These are phyloP conservation scores for Neopipo cinnamomea DNA, from an alignment of 2,113 vertebrate species.

Conservation along the genomic window DNA sequence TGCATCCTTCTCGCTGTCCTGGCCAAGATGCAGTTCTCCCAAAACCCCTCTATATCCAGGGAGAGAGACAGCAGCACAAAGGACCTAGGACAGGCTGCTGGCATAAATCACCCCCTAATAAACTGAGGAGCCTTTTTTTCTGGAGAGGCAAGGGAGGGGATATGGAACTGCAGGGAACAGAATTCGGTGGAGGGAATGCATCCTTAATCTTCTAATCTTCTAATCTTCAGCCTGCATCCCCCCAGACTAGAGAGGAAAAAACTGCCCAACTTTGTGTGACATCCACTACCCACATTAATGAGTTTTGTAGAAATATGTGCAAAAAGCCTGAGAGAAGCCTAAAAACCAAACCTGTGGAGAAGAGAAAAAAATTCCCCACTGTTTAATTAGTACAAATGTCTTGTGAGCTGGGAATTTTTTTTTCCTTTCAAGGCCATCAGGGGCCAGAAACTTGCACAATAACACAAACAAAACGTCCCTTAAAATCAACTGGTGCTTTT, in stretches of 20 bases:
- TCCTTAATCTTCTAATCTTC: not conserved
- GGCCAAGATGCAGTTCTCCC: not conserved
- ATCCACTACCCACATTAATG: not conserved
- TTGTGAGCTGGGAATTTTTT: not conserved
- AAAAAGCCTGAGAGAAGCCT: conserved; percentile 10
- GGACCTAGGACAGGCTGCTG: not conserved
- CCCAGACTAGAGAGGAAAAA: not conserved
- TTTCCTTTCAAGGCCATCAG: not conserved
- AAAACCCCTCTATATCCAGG: not conserved
- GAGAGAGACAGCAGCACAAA: not conserved
- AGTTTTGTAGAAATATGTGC: not conserved
- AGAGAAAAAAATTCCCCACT: not conserved
- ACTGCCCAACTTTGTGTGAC: not conserved
- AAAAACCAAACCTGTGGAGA: not conserved
- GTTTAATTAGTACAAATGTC: conserved; percentile 43
- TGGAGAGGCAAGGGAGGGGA: not conserved
- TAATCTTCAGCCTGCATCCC: not conserved
- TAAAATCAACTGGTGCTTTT: conserved; percentile 43
- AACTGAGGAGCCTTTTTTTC: not conserved
- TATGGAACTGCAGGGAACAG: not conserved
- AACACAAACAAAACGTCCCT: conserved; percentile 42
- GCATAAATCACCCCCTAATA: not conserved
- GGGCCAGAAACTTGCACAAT: not conserved
- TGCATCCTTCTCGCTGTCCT: not conserved
- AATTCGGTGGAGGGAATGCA: not conserved